Percentiles rank a stretch among this genome's conserved stretches.
Conservation (phyloP, 2,113 vertebrate species). For the Malaclemys terrapin region DNA sequence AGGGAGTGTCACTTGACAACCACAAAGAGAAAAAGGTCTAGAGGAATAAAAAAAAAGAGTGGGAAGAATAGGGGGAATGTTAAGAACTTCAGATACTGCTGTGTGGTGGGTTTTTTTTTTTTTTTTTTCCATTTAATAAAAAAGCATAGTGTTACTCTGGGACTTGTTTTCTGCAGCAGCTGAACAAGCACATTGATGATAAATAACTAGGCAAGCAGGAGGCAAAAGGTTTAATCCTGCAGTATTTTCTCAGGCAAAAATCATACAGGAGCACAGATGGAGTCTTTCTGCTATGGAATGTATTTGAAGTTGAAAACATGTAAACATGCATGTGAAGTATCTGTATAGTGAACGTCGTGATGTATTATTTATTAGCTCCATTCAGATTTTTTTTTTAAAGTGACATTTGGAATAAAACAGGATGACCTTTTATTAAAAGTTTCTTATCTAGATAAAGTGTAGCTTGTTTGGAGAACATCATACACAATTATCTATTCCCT, state of each 20-base stretch:
- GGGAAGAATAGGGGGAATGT: background rate
- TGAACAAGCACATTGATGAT: background rate
- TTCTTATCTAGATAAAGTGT: background rate
- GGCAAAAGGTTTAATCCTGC: background rate
- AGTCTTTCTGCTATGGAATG: background rate
- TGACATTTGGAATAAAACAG: background rate
- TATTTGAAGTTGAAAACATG: background rate
- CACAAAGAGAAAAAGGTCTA: background rate
- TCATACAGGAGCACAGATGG: background rate
- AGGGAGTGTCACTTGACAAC: background rate
- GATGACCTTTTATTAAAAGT: background rate
- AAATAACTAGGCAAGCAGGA: background rate
- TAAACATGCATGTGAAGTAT: background rate
- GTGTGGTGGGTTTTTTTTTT: too few relatives aligned
- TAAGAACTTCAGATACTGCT: background rate
- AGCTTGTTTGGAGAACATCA: background rate
- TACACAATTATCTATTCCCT: fast-evolving
- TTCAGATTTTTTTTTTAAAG: background rate
- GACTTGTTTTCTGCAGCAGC: background rate
- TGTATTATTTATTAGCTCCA: background rate
- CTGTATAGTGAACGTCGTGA: background rate
- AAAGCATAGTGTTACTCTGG: background rate
- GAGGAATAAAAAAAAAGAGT: background rate
- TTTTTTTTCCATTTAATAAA: background rate
- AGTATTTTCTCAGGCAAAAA: background rate